Evolutionary conservation across 2,888 invertebrate species (phyloP).

Genomic region (Trichopoda pennipes): DNA sequence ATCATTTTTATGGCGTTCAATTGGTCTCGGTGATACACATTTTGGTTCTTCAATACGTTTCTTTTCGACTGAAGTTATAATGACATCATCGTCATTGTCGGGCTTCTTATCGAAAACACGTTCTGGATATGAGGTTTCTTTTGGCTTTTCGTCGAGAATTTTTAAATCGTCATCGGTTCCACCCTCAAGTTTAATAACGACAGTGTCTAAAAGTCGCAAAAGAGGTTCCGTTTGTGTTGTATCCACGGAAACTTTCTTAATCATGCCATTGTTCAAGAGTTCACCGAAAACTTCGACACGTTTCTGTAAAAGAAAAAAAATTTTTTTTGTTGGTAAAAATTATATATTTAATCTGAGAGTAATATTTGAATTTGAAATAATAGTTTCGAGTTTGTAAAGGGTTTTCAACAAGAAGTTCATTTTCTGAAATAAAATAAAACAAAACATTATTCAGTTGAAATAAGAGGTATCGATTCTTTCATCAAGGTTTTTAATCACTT

Average conservation of each 20-base stretch:
- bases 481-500: too few species aligned
- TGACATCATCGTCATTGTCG: conserved; percentile 72
- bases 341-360: too few species aligned
- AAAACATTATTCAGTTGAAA: too few species aligned
- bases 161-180: conserved; percentile 93
- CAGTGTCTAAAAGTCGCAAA: conserved; percentile 94
- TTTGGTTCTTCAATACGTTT: conserved; percentile 72
- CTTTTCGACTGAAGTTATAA: conserved; percentile 74
- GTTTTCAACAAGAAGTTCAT: too few species aligned
- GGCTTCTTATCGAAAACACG: conserved; percentile 73
- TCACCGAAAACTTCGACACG: conserved; percentile 94
- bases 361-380: too few species aligned
- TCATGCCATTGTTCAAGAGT: conserved; percentile 87
- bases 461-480: too few species aligned
- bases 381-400: too few species aligned
- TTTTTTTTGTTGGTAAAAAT: too few species aligned
- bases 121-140: conserved; percentile 73
- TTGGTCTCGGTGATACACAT: conserved; percentile 73
- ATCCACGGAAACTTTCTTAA: conserved; percentile 91
- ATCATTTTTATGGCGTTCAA: conserved; percentile 50
- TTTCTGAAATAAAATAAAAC: too few species aligned
- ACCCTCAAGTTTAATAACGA: conserved; percentile 97
- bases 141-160: conserved; percentile 87
- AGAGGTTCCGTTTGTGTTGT: conserved; percentile 91
- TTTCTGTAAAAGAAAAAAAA: conserved; percentile 82